Evolutionary conservation across 2,888 invertebrate genomes (phyloP).

Genomic region (Bombyx huttoni): DNA sequence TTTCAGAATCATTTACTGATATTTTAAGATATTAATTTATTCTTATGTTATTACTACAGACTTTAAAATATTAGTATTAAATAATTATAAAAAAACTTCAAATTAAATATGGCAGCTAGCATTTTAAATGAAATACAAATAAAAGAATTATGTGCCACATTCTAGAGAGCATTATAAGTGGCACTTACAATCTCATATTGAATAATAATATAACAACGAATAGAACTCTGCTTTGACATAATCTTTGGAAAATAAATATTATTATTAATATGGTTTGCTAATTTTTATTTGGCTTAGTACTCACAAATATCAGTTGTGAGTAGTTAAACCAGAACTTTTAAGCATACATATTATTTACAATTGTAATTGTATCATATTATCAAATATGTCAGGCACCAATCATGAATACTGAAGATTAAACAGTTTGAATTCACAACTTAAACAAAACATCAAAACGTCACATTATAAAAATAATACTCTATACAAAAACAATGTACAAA

Average conservation of each 20-base stretch:
- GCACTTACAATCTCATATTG: background rate
- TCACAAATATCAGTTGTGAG: background rate
- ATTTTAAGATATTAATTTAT: background rate
- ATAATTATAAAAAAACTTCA: conserved; percentile 22
- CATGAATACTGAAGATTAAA: conserved; percentile 14
- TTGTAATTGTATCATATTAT: background rate
- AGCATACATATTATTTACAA: background rate
- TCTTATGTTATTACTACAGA: conserved; percentile 7
- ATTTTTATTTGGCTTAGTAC: background rate
- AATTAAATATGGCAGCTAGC: conserved; percentile 54
- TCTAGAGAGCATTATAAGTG: background rate
- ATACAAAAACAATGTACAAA: conserved; percentile 44
- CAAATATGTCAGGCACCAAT: conserved; percentile 21
- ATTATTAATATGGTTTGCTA: conserved; percentile 2
- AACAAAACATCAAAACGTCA: conserved; percentile 33
- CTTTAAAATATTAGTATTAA: conserved; percentile 5
- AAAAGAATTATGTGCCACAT: background rate
- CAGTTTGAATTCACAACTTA: conserved; percentile 17
- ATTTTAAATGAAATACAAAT: background rate
- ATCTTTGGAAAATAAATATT: conserved; percentile 5
- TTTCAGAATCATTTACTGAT: conserved; percentile 3
- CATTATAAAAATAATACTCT: conserved; percentile 35
- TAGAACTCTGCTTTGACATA: conserved; percentile 1
- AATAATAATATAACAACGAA: background rate
- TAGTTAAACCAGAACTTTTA: background rate